These are phyloP conservation scores for Iguana delicatissima DNA, from an alignment of 2,797 vertebrate species.

Conservation along the genomic window DNA sequence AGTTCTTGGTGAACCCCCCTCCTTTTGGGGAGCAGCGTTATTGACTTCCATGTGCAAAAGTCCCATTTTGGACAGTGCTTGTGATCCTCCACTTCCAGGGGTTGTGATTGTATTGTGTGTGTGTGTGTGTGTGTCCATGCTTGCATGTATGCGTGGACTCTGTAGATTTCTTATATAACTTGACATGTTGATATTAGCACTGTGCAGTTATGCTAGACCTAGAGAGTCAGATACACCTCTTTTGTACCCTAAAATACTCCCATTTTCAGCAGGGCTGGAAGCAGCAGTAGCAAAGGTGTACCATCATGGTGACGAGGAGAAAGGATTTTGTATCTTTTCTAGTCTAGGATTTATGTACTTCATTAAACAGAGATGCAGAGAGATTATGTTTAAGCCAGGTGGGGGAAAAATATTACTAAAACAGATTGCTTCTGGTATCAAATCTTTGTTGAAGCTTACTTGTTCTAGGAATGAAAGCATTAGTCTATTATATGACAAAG, in stretches of 20 bases:
- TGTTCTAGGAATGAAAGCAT: neutral
- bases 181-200: neutral
- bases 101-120: too few relatives aligned
- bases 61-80: too few relatives aligned
- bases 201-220: neutral
- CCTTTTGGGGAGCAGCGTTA: too few relatives aligned
- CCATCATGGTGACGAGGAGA: neutral
- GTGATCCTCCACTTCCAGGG: too few relatives aligned
- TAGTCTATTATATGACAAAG: neutral
- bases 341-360: neutral
- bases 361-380: conserved; percentile 1
- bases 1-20: too few relatives aligned
- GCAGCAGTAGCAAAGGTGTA: too few relatives aligned
- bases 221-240: neutral
- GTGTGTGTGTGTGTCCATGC: too few relatives aligned
- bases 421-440: conserved; percentile 2
- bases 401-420: neutral
- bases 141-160: too few relatives aligned
- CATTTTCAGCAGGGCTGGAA: neutral
- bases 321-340: neutral
- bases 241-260: too few relatives aligned
- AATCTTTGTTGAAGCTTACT: conserved; percentile 1
- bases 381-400: neutral
- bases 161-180: neutral
- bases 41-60: too few relatives aligned